Evolutionary conservation across 2,113 vertebrate species (phyloP).

Genomic region (Pelvicachromis taeniatus): DNA sequence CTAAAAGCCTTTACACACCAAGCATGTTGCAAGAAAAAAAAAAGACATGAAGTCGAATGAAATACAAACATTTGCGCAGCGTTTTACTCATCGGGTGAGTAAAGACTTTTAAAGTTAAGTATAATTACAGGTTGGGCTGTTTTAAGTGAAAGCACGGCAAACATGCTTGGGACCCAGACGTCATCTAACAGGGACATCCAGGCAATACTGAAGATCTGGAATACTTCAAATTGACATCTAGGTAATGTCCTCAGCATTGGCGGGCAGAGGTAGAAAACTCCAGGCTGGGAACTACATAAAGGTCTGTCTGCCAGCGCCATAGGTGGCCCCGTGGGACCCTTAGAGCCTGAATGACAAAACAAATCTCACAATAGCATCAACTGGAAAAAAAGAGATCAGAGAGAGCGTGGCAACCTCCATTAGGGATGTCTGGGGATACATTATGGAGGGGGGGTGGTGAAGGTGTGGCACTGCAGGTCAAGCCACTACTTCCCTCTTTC

Average conservation of each 20-base stretch:
- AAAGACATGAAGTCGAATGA: fast-evolving
- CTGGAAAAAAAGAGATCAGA: conserved; percentile 42
- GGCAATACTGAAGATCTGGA: not conserved
- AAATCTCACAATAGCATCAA: conserved; percentile 51
- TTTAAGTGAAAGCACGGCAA: not conserved
- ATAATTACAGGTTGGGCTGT: not conserved
- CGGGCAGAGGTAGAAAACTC: not conserved
- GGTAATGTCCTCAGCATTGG: not conserved
- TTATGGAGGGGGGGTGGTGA: not conserved
- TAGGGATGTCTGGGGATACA: conserved; percentile 33
- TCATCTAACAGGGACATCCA: fast-evolving
- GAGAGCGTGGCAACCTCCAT: not conserved
- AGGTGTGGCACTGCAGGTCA: conserved; percentile 51
- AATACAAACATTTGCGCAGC: not conserved
- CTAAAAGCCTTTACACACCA: not conserved
- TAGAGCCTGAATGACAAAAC: conserved; percentile 39
- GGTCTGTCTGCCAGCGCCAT: not conserved
- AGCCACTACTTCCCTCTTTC: conserved; percentile 27
- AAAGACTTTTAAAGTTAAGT: not conserved
- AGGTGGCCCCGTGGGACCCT: conserved; percentile 22
- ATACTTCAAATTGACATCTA: not conserved
- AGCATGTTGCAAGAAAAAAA: not conserved
- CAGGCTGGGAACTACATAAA: conserved; percentile 15
- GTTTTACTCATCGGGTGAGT: fast-evolving
- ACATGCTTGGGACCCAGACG: not conserved